Conservation (phyloP, 1,140 invertebrate genomes). For the Nebria ingens region DNA sequence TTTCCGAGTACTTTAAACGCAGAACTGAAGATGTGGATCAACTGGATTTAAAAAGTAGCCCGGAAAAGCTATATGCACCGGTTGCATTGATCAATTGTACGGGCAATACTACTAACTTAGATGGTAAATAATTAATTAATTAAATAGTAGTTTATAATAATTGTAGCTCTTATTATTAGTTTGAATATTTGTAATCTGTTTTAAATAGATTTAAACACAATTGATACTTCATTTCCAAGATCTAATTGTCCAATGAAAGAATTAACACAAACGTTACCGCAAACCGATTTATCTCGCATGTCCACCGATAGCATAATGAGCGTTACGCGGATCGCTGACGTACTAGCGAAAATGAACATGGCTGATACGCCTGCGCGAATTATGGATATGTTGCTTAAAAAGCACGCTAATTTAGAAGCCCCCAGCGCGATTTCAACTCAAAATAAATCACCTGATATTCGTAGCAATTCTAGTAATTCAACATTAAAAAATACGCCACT, state of each 20-base stretch:
- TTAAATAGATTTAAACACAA: neutral
- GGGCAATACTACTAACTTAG: neutral
- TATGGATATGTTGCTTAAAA: neutral
- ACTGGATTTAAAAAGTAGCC: neutral
- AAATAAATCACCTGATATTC: neutral
- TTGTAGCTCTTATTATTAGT: neutral
- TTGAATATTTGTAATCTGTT: neutral
- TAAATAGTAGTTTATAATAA: neutral
- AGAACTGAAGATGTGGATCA: neutral
- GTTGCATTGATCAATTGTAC: neutral
- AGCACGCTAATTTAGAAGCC: neutral
- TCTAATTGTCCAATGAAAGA: neutral
- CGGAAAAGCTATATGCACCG: neutral
- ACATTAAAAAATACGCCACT: neutral
- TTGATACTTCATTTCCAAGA: neutral
- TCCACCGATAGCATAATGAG: neutral
- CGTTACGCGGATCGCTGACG: neutral
- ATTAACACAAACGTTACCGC: neutral
- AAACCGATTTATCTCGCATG: neutral
- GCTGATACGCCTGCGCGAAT: neutral
- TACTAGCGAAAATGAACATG: neutral
- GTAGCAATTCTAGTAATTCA: neutral
- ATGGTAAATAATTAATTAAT: neutral
- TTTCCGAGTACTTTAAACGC: neutral
- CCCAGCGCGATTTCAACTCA: neutral